Evolutionary conservation across 1,140 invertebrate species (phyloP), one percentile per base, ranked within the genome.

Genomic region (Drosophila punjabiensis): DNA sequence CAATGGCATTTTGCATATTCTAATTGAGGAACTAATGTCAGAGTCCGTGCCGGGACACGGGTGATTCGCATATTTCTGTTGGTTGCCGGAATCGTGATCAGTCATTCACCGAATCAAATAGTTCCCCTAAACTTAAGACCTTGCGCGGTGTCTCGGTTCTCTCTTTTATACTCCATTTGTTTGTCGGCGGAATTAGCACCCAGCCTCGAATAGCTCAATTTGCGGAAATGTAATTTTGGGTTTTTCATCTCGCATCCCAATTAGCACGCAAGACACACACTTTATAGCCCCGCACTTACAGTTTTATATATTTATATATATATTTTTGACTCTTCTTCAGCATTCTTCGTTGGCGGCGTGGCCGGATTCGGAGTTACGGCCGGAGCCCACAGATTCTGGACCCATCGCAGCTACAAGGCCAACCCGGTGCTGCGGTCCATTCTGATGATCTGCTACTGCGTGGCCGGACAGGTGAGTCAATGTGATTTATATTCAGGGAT

Each of bases 401-500:
- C 96, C 32, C 98, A 98, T 93, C 94, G 96, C 64, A 94, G 97
- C 5, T 98, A 96, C 93, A 98, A 98, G 94, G 98, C 98, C 4
- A 96, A 95, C 70, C 71, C 95, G 18, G 96, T 97, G 0, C 91
- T 98, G 10, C 94, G 96, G 71, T 94, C 96, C 13, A 93, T 98
- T 50, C 91, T 98, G 9, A 94, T 96, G 56, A 37, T 96, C 8
- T 95, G 95, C 74, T 96, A 96, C 78, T 95, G 95, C 13, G 91
- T 96, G 8, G 95, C 97, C 62, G 96, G 97, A 71, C 96, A 98
- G 88, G 92, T 93, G 71, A 88, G 76, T 75, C 65, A 45, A 7
- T n/a, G 53, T 41, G 56, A 70, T 20, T 62, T 16, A 8, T 30
- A 28, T 56, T 30, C 7, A 24, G 18, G 50, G 37, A 48, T 68